Percentiles rank a stretch among this genome's conserved stretches.
Evolutionary conservation across 2,797 vertebrate genomes (phyloP).

Genomic region (Sebastes itinus): DNA sequence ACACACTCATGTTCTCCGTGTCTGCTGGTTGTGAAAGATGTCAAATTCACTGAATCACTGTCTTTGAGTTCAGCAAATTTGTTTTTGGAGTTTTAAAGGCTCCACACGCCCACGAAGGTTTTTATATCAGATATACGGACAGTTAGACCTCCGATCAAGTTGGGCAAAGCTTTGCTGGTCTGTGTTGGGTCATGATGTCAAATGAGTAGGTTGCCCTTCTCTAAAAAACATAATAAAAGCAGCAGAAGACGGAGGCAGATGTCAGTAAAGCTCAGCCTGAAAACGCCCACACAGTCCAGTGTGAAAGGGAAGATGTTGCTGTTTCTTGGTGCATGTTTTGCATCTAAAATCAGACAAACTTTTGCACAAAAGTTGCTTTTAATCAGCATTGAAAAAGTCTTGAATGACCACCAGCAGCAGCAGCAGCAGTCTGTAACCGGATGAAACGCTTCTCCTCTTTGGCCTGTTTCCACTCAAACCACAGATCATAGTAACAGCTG

Average conservation of each 20-base stretch:
- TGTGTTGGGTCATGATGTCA: not conserved
- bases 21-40: conserved; percentile 3
- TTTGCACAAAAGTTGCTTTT: not conserved
- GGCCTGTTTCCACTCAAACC: conserved; percentile 20
- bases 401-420: not conserved
- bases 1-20: not conserved
- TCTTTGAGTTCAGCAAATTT: not conserved
- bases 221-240: not conserved
- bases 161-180: not conserved
- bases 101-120: not conserved
- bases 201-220: not conserved
- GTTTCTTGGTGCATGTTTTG: not conserved
- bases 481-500: conserved; percentile 16
- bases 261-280: not conserved
- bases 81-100: not conserved
- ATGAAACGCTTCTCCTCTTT: conserved; percentile 17
- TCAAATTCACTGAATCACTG: not conserved
- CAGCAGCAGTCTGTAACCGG: conserved; percentile 12
- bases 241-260: not conserved
- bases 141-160: not conserved
- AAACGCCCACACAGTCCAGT: not conserved
- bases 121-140: not conserved
- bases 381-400: not conserved
- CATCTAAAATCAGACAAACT: not conserved
- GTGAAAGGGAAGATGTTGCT: not conserved